Conservation (phyloP, 2,888 invertebrate genomes). For the Geophilus truncorum region DNA sequence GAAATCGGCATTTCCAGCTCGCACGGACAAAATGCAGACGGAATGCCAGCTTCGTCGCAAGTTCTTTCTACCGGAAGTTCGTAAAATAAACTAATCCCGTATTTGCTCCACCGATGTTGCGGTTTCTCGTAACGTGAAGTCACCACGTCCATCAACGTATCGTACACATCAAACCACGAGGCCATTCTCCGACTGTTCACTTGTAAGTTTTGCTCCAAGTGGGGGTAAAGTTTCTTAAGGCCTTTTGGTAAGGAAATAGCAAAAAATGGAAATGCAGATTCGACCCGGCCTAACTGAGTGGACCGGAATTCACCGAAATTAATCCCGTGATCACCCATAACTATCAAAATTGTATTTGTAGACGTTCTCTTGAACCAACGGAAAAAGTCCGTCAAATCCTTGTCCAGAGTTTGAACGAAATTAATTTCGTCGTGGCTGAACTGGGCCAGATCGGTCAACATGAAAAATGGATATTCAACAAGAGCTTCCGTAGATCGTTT, state of each 20-base stretch:
- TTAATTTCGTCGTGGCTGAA: constrained; percentile 77
- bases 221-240: constrained; percentile 60
- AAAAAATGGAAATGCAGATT: constrained; percentile 79
- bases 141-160: constrained; percentile 67
- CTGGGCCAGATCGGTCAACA: constrained; percentile 49
- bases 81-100: constrained; percentile 69
- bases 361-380: constrained; percentile 33
- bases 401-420: constrained; percentile 52
- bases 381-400: constrained; percentile 45
- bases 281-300: constrained; percentile 60
- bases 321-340: constrained; percentile 49
- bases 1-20: constrained; percentile 61
- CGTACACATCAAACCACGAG: constrained; percentile 76
- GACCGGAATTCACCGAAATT: constrained; percentile 46
- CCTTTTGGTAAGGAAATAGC: constrained; percentile 66
- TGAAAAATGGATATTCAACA: constrained; percentile 44
- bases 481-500: constrained; percentile 45
- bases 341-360: constrained; percentile 39
- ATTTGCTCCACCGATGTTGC: constrained; percentile 43
- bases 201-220: constrained; percentile 61
- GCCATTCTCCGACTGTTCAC: constrained; percentile 66
- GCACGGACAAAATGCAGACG: constrained; percentile 84
- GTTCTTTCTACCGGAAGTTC: constrained; percentile 66
- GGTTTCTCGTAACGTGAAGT: constrained; percentile 42
- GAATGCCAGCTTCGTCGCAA: constrained; percentile 70